Evolutionary conservation across 2,888 invertebrate genomes (phyloP), one percentile per base, ranked within the genome.

Genomic region (Tuta absoluta): DNA sequence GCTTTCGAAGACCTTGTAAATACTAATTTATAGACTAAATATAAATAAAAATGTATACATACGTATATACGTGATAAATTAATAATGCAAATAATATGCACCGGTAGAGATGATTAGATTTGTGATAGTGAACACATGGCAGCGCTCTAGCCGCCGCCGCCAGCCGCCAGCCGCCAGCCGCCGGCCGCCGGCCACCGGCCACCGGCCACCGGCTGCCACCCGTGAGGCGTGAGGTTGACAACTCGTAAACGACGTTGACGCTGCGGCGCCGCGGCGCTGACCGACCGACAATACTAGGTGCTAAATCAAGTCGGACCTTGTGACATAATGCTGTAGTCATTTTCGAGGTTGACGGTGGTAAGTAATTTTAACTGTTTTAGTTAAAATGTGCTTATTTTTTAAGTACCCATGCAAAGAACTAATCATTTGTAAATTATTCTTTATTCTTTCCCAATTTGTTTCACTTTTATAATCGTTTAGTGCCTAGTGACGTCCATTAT

Each of bases 271-370:
- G 75, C 68, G 75, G 78, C 81, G 83, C 81, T 84, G 85, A 84
- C 90, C 79, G 88, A 89, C 86, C 89, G 91, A 91, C 91, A 91
- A 91, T 91, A 91, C 87, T 89, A 90, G 91, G 91, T 91, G 91
- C 91, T 91, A 89, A 85, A 81, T 83, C 84, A 85, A 82, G 86
- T 86, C 86, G 87, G 87, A 89, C 86, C 86, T 87, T 87, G 85
- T 87, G 82, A 87, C 83, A 84, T 79, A 85, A 85, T 89, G 80
- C 84, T 84, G 78, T 85, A 86, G 83, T 85, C 84, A 80, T 84
- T 85, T 79, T 83, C 79, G 81, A 86, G 79, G 79, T 85, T 33
- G 33, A 33, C 51, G 51, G 51, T 53, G 86, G 85, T 84, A 81
- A 73, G 33, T 33, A 33, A 33, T 33, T n/a, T n/a, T n/a, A 82